A percentile compares a stretch with the other conserved stretches of the same genome.
Conservation (phyloP, 2,888 invertebrate species). For the Autographa pulchrina region DNA sequence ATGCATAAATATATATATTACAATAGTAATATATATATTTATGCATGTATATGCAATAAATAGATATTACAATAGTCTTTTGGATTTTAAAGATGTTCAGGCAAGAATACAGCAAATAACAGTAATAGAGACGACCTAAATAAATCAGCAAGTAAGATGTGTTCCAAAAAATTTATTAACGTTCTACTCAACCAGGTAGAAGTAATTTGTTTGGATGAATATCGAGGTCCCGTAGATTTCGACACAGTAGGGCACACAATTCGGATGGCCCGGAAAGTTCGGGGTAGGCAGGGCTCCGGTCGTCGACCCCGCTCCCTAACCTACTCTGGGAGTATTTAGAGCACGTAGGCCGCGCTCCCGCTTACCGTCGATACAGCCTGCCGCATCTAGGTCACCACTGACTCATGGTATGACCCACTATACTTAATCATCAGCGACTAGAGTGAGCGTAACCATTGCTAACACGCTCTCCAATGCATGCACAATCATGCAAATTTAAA, state of each 20-base stretch:
- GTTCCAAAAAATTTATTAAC: conserved; percentile 2
- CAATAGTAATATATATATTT: neutral
- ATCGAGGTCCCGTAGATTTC: conserved; percentile 46
- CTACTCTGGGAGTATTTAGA: conserved; percentile 86
- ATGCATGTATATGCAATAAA: too few relatives aligned
- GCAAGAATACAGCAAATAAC: neutral
- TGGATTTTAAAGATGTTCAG: too few relatives aligned
- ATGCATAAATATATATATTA: too few relatives aligned
- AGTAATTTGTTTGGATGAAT: conserved; percentile 42
- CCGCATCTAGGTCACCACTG: conserved; percentile 85
- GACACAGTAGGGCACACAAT: conserved; percentile 57
- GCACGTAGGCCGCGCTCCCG: conserved; percentile 81
- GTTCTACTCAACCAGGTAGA: conserved; percentile 22
- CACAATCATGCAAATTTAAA: conserved; percentile 56
- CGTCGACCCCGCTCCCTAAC: conserved; percentile 86
- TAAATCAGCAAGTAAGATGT: neutral
- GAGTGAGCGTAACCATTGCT: conserved; percentile 58
- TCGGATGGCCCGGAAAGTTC: conserved; percentile 77
- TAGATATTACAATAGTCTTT: too few relatives aligned
- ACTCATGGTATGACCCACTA: conserved; percentile 80
- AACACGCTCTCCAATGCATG: conserved; percentile 55
- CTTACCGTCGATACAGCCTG: conserved; percentile 80
- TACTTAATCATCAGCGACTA: conserved; percentile 79
- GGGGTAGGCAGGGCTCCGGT: conserved; percentile 76
- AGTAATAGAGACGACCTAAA: neutral